Evolutionary conservation across 30 jellyfish, hydroid and myxozoan genomes (phyloP).

Genomic region (Aurelia coerulea): DNA sequence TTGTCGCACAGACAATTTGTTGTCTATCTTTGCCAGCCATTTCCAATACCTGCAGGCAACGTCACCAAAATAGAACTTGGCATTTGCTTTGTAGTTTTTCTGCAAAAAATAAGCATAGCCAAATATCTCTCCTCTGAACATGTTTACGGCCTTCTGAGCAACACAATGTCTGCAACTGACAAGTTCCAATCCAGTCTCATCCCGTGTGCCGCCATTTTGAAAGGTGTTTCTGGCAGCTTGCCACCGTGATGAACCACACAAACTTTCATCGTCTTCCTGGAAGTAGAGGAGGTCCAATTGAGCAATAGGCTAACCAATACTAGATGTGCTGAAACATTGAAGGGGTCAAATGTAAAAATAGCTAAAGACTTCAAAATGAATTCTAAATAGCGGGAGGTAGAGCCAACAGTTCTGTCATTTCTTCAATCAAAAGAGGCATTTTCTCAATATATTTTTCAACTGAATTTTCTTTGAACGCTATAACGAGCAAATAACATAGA

Average conservation of each 20-base stretch:
- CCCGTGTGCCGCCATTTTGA: neutral
- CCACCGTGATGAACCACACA: slow-evolving; percentile 35
- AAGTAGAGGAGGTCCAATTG: neutral
- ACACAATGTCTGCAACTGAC: slow-evolving; percentile 25
- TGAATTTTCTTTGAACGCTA: too few relatives aligned
- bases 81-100: slow-evolving; percentile 15
- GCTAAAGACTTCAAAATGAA: too few relatives aligned
- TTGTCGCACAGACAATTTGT: neutral
- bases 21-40: slow-evolving; percentile 8
- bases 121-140: slow-evolving; percentile 47
- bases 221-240: slow-evolving; percentile 27
- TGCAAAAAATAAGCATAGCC: slow-evolving; percentile 42
- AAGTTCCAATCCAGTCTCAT: slow-evolving; percentile 44
- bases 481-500: too few relatives aligned
- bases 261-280: neutral
- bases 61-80: slow-evolving; percentile 38
- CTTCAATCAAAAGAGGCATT: too few relatives aligned
- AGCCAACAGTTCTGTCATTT: too few relatives aligned
- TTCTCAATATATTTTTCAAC: too few relatives aligned
- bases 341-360: too few relatives aligned
- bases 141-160: slow-evolving; percentile 28
- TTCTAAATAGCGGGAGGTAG: too few relatives aligned
- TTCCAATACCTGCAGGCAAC: slow-evolving; percentile 53
- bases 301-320: too few relatives aligned
- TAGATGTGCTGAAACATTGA: too few relatives aligned